Conservation (phyloP, 2,113 vertebrate species). For the Pseudopodoces humilis region DNA sequence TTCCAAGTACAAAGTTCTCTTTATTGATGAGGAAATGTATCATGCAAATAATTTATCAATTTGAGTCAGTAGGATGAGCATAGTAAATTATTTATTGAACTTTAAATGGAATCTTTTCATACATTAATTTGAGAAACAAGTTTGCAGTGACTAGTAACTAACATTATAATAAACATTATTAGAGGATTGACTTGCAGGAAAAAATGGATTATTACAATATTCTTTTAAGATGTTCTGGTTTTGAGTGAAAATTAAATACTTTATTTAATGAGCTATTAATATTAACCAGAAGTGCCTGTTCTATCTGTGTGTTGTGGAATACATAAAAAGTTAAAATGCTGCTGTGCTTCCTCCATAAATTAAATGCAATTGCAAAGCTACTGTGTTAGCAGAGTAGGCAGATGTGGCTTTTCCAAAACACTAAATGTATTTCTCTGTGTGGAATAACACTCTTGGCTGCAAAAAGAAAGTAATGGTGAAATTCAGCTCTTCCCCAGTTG, state of each 20-base stretch:
- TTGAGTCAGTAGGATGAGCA: slow-evolving; percentile 49
- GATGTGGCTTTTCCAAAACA: not conserved
- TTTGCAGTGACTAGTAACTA: slow-evolving; percentile 59
- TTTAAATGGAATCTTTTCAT: slow-evolving; percentile 71
- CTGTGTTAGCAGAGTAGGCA: not conserved
- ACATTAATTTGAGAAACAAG: slow-evolving; percentile 73
- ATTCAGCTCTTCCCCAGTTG: not conserved
- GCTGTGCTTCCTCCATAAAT: not conserved
- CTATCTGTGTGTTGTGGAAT: slow-evolving; percentile 30
- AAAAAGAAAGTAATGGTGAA: not conserved
- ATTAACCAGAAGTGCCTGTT: slow-evolving; percentile 68
- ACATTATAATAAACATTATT: slow-evolving; percentile 56
- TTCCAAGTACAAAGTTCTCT: slow-evolving; percentile 20
- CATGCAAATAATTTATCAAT: slow-evolving; percentile 67
- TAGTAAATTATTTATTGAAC: slow-evolving; percentile 74
- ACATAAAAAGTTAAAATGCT: slow-evolving; percentile 14
- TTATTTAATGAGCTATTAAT: slow-evolving; percentile 77
- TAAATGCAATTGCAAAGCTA: slow-evolving; percentile 1
- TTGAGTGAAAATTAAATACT: slow-evolving; percentile 60
- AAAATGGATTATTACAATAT: slow-evolving; percentile 38
- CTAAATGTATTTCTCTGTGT: not conserved
- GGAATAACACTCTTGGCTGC: not conserved
- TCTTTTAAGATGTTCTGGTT: slow-evolving; percentile 21
- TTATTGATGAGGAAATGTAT: slow-evolving; percentile 58
- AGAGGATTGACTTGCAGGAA: slow-evolving; percentile 61